These are phyloP conservation scores for Limenitis camilla DNA, from an alignment of 2,888 invertebrate species.

Conservation along the genomic window DNA sequence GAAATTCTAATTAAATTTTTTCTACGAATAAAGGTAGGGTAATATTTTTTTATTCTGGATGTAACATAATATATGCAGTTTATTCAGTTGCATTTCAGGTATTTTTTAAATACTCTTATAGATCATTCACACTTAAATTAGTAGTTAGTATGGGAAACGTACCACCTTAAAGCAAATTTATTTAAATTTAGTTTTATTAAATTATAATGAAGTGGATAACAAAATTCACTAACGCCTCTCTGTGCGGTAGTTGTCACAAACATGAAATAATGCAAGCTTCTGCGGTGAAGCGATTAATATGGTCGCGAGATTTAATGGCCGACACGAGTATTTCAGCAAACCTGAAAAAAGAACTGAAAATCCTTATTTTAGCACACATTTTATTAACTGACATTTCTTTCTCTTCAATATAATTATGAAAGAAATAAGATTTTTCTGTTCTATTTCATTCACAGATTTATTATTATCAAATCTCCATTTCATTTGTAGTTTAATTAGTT, in stretches of 20 bases:
- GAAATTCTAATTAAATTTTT: no score
- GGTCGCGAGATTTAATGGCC: conserved; percentile 29
- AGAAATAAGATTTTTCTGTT: no score
- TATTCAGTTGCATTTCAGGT: no score
- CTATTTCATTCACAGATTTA: no score
- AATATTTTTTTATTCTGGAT: no score
- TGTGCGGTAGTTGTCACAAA: conserved; percentile 19
- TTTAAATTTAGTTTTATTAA: neutral
- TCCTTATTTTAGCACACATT: neutral
- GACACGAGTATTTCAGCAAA: conserved; percentile 23
- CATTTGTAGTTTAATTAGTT: no score
- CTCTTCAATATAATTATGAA: no score
- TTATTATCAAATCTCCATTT: no score
- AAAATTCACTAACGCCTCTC: conserved; percentile 20
- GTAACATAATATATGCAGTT: no score
- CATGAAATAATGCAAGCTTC: conserved; percentile 28
- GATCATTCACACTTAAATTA: neutral
- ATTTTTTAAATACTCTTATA: no score
- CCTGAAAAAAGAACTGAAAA: neutral
- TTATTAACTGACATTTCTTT: neutral
- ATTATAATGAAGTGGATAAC: neutral
- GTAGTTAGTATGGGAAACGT: neutral
- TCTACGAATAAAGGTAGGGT: no score
- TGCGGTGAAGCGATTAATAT: conserved; percentile 32
- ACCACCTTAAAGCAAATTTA: neutral